Evolutionary conservation across 2,113 vertebrate genomes (phyloP).

Genomic region (Nannobrachium achirus): DNA sequence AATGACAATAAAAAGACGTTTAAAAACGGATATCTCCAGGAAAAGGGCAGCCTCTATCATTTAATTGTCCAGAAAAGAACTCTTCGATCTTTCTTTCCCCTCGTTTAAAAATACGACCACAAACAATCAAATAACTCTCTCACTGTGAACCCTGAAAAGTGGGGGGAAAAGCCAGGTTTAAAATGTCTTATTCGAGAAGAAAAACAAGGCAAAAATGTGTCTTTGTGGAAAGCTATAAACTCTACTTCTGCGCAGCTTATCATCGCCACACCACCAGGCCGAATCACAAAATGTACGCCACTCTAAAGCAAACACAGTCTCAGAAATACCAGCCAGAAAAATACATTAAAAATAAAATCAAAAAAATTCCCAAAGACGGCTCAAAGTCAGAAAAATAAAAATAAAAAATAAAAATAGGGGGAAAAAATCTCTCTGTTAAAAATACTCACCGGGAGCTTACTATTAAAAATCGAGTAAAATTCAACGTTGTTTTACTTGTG

Average conservation of each 20-base stretch:
- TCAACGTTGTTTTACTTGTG: conserved; percentile 65
- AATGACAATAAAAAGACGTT: conserved; percentile 47
- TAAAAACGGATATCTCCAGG: conserved; percentile 57
- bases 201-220: conserved; percentile 57
- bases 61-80: conserved; percentile 53
- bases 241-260: conserved; percentile 55
- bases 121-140: conserved; percentile 41
- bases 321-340: conserved; percentile 66
- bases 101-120: conserved; percentile 50
- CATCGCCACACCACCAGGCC: conserved; percentile 37
- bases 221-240: conserved; percentile 44
- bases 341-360: conserved; percentile 74
- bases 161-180: neutral
- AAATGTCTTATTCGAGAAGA: conserved; percentile 47
- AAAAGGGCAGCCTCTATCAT: conserved; percentile 46
- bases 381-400: conserved; percentile 73
- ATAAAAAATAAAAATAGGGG: conserved; percentile 62
- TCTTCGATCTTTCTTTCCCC: conserved; percentile 45
- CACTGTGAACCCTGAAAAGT: conserved; percentile 46
- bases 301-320: conserved; percentile 70
- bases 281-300: conserved; percentile 79
- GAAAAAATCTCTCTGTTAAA: conserved; percentile 77
- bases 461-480: conserved; percentile 82
- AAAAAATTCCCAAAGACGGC: conserved; percentile 71
- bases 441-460: conserved; percentile 85